These are phyloP conservation scores for Protobothrops flavoviridis DNA, from an alignment of 2,113 vertebrate species.

Conservation along the genomic window DNA sequence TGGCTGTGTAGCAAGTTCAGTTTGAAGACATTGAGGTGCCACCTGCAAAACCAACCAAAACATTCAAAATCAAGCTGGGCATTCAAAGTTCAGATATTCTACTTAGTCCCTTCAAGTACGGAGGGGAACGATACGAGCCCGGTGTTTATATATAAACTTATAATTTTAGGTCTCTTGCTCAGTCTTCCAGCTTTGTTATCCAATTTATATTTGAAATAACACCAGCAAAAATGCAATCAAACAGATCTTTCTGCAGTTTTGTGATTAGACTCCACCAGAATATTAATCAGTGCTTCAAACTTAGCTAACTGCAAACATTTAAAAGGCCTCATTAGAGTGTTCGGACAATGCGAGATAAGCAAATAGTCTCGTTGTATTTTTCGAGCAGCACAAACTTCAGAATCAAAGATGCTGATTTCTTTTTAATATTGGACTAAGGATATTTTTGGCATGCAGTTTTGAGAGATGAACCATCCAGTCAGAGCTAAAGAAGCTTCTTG, in stretches of 20 bases:
- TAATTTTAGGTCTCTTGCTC: neutral
- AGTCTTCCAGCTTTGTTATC: constrained; percentile 9
- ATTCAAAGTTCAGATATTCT: neutral
- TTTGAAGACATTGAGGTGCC: neutral
- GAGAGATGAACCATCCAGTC: neutral
- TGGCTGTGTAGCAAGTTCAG: too few relatives aligned
- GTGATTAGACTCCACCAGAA: constrained; percentile 16
- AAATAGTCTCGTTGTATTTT: neutral
- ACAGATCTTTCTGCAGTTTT: constrained; percentile 8
- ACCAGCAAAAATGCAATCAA: constrained; percentile 36
- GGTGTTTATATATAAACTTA: constrained; percentile 28
- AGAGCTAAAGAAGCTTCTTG: too few relatives aligned
- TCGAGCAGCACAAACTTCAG: neutral
- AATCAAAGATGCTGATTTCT: neutral
- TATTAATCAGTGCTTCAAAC: neutral
- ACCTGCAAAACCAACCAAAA: neutral
- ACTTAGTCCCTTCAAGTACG: neutral
- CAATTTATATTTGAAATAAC: neutral
- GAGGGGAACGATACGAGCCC: constrained; percentile 3
- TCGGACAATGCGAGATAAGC: neutral
- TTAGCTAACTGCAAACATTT: constrained; percentile 26
- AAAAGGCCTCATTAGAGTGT: neutral
- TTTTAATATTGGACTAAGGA: neutral
- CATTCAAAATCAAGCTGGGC: neutral
- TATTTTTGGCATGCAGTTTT: neutral